These are phyloP conservation scores for Chrysolina oricalcia DNA, from an alignment of 2,888 invertebrate species.

Conservation along the genomic window DNA sequence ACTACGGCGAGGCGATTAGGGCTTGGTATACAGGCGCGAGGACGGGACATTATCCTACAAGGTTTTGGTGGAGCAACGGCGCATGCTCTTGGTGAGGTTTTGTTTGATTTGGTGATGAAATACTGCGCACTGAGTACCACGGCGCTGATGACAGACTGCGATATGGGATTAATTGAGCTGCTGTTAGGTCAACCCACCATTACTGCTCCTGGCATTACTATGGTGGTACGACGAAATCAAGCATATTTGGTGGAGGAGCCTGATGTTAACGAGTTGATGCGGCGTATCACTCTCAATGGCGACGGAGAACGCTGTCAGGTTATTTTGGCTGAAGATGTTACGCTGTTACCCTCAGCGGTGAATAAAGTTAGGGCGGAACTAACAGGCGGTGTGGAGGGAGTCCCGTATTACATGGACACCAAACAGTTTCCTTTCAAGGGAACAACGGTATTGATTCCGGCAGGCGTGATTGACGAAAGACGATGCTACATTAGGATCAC, in stretches of 20 bases:
- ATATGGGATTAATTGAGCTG: constrained; percentile 16
- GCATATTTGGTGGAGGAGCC: background rate
- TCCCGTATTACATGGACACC: background rate
- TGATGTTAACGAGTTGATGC: constrained; percentile 21
- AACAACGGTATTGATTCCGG: constrained; percentile 7
- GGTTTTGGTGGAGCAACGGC: constrained; percentile 21
- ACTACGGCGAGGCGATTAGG: constrained; percentile 3
- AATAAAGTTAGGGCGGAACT: constrained; percentile 3
- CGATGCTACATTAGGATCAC: background rate
- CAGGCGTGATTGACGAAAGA: background rate
- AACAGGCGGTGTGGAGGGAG: background rate
- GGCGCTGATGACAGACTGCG: constrained; percentile 24
- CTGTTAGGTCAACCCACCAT: background rate
- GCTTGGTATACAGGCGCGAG: background rate
- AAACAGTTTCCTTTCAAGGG: constrained; percentile 8
- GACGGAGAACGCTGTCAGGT: background rate
- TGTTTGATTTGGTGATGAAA: background rate
- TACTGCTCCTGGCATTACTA: background rate
- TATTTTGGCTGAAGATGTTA: constrained; percentile 18
- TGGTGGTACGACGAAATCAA: constrained; percentile 5
- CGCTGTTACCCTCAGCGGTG: background rate
- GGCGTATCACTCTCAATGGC: constrained; percentile 18
- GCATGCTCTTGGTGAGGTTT: background rate
- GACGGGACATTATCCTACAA: background rate
- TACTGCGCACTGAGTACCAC: background rate